Base-by-base conservation (phyloP, 2,113 vertebrate genomes). In the Cephalopterus ornatus region DNA sequence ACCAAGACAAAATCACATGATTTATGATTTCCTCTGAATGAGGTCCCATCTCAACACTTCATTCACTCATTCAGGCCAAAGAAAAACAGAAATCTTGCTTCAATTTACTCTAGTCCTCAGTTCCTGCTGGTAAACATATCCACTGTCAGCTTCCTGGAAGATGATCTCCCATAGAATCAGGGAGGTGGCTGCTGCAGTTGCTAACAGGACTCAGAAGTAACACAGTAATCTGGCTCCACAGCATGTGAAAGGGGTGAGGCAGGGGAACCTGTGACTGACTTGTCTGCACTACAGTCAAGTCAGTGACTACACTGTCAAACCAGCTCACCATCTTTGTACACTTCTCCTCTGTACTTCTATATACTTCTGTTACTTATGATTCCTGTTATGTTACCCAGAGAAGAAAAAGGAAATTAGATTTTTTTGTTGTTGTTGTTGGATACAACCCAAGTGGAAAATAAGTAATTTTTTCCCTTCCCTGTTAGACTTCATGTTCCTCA, bases 81-180 rank as follows among this genome's bases (percentile, higher is more conserved):
- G 9, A 15, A 33, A 70, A 75, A 33, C 42, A 32, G 71, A 39
- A 19, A 28, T 18, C 27, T 66, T 89, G 65, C 47, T 86, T 67
- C 3, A 0, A 28, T 91, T 95, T 74, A 28, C 17, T 67, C 27
- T 67, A 62, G 55, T 47, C 32, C 47, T 33, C 30, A 59, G 35
- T 20, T 89, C 41, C 56, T 92, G 47, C 56, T 82, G 70, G 70
- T 59, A 95, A 93, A 52, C 41, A 65, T 33, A 80, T 77, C 65
- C 87, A 49, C 73, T 72, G 66, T 71, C 74, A 95, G 78, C 62
- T 87, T 72, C 91, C 78, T 70, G 78, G 80, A 74, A 75, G 52
- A 77, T 59, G 37, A 96, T 92, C 86, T 89, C n/a, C 83, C 80
- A 87, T 7, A 55, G 49, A 58, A 92, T 91, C 65, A 75, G 74